A percentile compares a stretch with the other conserved stretches of the same genome.
Evolutionary conservation across 2,797 vertebrate genomes (phyloP).

Genomic region (Ispidina picta): DNA sequence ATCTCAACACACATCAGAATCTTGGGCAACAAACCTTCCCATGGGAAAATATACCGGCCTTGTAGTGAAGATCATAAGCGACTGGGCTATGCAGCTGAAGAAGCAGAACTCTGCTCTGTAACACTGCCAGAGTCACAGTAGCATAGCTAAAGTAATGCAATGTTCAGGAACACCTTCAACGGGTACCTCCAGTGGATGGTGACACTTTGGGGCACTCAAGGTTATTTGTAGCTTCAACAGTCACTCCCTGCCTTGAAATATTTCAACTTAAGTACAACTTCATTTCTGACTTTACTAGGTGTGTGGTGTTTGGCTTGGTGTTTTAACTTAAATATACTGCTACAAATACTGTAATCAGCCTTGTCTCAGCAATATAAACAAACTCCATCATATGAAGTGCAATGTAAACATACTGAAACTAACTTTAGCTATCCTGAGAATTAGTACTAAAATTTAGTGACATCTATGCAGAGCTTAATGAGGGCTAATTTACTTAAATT

Average conservation of each 20-base stretch:
- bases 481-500: neutral
- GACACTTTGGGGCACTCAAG: neutral
- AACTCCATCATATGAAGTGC: neutral
- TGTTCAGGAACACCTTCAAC: neutral
- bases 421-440: neutral
- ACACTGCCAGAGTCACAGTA: neutral
- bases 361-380: neutral
- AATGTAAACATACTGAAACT: neutral
- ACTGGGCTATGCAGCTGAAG: neutral
- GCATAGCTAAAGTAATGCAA: neutral
- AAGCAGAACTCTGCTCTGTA: neutral
- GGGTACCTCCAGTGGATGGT: neutral
- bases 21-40: neutral
- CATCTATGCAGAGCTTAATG: neutral
- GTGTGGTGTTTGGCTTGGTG: neutral
- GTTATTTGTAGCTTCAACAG: neutral
- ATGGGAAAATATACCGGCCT: neutral
- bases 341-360: neutral
- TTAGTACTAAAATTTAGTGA: neutral
- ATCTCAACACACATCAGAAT: neutral
- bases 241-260: neutral
- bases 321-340: neutral
- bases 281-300: neutral
- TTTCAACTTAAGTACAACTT: neutral
- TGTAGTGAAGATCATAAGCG: neutral